Base-by-base conservation (phyloP, 2,113 vertebrate genomes). In the Eretmochelys imbricata region DNA sequence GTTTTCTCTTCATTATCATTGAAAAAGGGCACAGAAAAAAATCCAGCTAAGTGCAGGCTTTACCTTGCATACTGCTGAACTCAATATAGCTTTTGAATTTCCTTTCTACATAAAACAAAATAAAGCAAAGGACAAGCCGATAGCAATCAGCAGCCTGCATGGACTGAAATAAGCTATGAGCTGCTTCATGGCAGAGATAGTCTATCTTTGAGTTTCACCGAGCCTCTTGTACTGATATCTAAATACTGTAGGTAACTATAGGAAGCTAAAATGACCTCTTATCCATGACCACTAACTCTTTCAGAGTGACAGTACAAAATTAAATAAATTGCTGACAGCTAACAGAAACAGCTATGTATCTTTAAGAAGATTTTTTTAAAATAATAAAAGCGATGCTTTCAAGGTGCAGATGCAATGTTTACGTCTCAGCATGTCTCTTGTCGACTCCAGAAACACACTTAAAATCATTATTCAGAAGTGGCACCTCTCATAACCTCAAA, bases 21-120 rank as follows among this genome's bases (percentile, higher is more conserved):
- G 51, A 55, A 76, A 75, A 10, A 5, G 72, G 49, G 13, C 2
- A 8, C 4, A 7, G 4, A 35, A 5, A 0, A 35, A 9, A 25
- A 49, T 29, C 27, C 42, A 87, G 12, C 2, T 22, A 55, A 84
- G 3, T 35, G 24, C 51, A 87, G 50, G 31, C 24, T 55, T 83
- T 38, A 38, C 19, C 13, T 72, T 38, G n/a, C 69, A 48, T 10
- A 46, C 12, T 87, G 48, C 3, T 49, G 4, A 16, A 50, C 42
- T 83, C 35, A 46, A 38, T 72, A 46, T 75, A 89, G 6, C 5
- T 80, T 72, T 38, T 48, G 12, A 53, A 80, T 10, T 16, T 48
- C 0, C 1, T 49, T 16, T 75, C 78, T 10, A 53, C 17, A 17
- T 29, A 51, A 57, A 89, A n/a, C 48, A 79, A 65, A 50, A 69